Base-by-base conservation (phyloP, 2,888 invertebrate species). In the Apeira syringaria region DNA sequence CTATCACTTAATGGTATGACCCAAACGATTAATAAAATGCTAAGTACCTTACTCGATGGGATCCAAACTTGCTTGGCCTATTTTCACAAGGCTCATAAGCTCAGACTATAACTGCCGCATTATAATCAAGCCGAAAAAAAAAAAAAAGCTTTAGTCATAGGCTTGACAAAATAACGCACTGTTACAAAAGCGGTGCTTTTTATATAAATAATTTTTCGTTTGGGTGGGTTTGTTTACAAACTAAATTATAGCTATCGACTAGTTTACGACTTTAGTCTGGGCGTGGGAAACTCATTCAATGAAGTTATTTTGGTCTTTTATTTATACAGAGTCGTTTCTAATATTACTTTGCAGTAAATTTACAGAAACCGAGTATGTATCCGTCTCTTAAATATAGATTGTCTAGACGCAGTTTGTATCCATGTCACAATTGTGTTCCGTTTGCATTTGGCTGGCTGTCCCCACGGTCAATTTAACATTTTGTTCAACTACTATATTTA, bases 371-470 rank as follows among this genome's bases (percentile, higher is more conserved):
- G 33, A 22, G 35, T 29, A 33, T 47, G 29, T 43, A 35, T 35
- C 34, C 35, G 28, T 13, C 35, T 28, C 26, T 42, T 32, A 20
- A 53, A 53, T 54, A 50, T 57, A 57, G 50, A 48, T 17, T 49
- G 64, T 64, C 64, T 64, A 61, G 61, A 62, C 64, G 38, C 25
- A 17, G 29, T 7, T 26, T 29, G 30, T 27, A 26, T n/a, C n/a
- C 33, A 41, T 41, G 50, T 46, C 41, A 39, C 44, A 55, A 46
- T 49, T 39, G 42, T 32, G 38, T 32, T 40, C 33, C 38, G 29
- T 25, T 13, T 37, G 26, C 24, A 40, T 32, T 17, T 24, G 11
- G 13, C 11, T 27, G 22, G 12, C 18, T 22, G 15, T 5, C 2
- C 9, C 9, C 7, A 24, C 9, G 20, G 5, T 20, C 7, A 7